Percentiles rank a stretch among this genome's conserved stretches.
Evolutionary conservation across 2,797 vertebrate genomes (phyloP).

Genomic region (Microctenopoma stevenorrisi): DNA sequence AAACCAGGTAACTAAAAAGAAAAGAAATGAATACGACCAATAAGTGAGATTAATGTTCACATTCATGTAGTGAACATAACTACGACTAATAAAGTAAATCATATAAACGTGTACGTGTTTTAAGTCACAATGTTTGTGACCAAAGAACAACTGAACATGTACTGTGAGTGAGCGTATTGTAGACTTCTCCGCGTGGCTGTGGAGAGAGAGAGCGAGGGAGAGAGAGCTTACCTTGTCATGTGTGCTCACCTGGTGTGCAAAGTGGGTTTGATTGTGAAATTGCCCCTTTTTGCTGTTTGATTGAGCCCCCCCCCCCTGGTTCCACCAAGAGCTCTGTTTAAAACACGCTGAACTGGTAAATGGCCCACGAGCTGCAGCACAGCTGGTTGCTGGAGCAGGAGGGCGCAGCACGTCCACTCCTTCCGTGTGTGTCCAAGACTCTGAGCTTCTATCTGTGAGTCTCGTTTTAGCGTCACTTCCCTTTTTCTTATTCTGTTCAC

Average conservation of each 20-base stretch:
- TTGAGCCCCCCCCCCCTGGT: accelerated
- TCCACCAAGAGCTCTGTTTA: neutral
- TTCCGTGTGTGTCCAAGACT: neutral
- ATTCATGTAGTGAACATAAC: too few species aligned
- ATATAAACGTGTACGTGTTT: too few species aligned
- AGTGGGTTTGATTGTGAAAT: neutral
- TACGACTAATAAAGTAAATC: too few species aligned
- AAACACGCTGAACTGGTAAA: neutral
- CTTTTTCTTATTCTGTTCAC: slow-evolving; percentile 19
- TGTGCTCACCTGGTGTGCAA: neutral
- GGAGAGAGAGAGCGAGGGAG: too few species aligned
- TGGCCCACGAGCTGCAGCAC: slow-evolving; percentile 3
- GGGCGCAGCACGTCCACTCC: neutral
- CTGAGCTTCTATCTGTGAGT: neutral
- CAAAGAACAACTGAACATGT: too few species aligned
- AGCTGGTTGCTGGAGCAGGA: slow-evolving; percentile 18
- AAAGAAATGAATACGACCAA: too few species aligned
- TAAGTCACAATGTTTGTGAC: too few species aligned
- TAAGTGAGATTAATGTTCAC: too few species aligned
- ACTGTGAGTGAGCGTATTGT: too few species aligned
- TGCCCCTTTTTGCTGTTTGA: neutral
- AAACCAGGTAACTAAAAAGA: too few species aligned
- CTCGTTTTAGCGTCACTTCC: slow-evolving; percentile 2
- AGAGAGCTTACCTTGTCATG: neutral
- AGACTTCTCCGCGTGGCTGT: too few species aligned